Percentiles rank a stretch among this genome's conserved stretches.
Conservation (phyloP, 2,113 vertebrate species). For the Columbina picui region DNA sequence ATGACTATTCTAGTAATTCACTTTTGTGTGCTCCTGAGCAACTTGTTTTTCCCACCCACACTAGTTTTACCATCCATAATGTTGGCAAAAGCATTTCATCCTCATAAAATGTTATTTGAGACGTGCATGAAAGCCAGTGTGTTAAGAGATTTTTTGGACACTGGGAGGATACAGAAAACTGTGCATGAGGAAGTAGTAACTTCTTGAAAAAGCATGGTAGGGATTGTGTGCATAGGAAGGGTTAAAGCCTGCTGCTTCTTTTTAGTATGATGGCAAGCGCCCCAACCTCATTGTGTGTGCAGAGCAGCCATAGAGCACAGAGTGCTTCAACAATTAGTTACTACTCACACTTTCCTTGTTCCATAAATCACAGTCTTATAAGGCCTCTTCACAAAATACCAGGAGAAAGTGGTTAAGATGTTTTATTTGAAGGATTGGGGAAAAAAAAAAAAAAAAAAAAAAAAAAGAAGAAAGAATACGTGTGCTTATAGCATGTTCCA, state of each 20-base stretch:
- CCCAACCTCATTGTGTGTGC: not conserved
- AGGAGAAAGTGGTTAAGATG: not conserved
- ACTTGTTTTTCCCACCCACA: not conserved
- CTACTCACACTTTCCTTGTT: not conserved
- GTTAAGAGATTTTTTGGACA: not conserved
- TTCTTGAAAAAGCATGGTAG: not conserved
- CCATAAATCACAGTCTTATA: not conserved
- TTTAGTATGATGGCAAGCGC: not conserved
- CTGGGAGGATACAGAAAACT: not conserved
- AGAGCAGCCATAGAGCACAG: not conserved
- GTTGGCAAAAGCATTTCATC: not conserved
- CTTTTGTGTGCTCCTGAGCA: not conserved
- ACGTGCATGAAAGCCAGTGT: not conserved
- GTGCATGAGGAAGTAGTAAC: accelerated
- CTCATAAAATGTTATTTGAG: not conserved
- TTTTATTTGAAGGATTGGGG: not conserved
- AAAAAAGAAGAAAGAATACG: accelerated
- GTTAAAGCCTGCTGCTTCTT: not conserved
- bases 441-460: accelerated
- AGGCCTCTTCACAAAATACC: not conserved
- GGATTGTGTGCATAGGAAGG: accelerated
- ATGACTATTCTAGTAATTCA: not conserved
- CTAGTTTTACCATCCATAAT: accelerated
- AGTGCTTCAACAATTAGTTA: not conserved
- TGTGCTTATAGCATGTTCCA: not conserved